Percentiles rank a stretch among this genome's conserved stretches.
phyloP scores from a whole-genome alignment of 2,113 vertebrate species.

The Zosterops hypoxanthus region DNA sequence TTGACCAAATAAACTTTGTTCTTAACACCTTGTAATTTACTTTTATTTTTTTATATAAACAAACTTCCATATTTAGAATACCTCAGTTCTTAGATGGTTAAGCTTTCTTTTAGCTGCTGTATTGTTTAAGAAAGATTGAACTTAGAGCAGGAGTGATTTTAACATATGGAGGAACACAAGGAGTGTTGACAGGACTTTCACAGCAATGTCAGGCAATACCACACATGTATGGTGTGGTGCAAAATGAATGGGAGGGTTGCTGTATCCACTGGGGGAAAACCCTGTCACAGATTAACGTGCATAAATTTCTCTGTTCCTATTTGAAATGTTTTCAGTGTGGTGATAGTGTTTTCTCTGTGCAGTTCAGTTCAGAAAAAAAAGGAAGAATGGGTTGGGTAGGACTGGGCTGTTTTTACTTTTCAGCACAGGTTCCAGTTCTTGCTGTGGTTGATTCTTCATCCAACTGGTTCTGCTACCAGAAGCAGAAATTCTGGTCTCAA shows the following conservation, averaged over 20 bases:
- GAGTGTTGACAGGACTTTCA: background rate
- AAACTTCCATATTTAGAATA: background rate
- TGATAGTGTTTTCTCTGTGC: background rate
- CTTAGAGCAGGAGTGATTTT: background rate
- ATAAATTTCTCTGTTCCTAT: background rate
- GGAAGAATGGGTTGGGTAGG: background rate
- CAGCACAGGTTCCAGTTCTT: background rate
- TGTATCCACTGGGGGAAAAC: background rate
- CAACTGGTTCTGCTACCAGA: background rate
- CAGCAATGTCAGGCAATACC: background rate
- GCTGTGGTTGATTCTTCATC: background rate
- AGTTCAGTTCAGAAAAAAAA: background rate
- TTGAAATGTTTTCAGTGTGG: background rate
- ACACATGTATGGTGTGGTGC: background rate
- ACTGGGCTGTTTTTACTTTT: background rate
- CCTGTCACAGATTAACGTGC: background rate
- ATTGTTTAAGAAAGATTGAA: background rate
- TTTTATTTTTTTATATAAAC: background rate
- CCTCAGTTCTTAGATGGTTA: background rate
- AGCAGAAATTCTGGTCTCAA: constrained; percentile 19
- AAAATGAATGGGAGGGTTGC: background rate
- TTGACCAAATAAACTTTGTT: constrained; percentile 40
- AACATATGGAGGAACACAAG: background rate
- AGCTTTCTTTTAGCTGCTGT: background rate
- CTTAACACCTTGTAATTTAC: background rate